These are phyloP conservation scores for Cremastobaeus sp. DNA, from an alignment of 2,888 invertebrate species.

Conservation along the genomic window DNA sequence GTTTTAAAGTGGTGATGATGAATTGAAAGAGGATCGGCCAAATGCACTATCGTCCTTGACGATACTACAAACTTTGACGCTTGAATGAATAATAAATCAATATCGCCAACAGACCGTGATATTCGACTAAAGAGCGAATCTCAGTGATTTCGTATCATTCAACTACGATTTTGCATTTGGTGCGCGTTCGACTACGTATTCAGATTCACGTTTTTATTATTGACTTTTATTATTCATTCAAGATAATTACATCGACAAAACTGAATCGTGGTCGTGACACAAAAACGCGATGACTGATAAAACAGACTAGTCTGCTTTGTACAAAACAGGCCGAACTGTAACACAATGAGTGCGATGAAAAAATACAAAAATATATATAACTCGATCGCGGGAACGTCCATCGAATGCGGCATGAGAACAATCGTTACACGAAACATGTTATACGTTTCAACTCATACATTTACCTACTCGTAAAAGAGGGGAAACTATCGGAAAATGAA, in stretches of 20 bases:
- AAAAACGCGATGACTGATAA: slow-evolving; percentile 13
- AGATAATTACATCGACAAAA: slow-evolving; percentile 64
- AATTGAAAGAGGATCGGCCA: slow-evolving; percentile 68
- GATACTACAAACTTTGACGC: slow-evolving; percentile 57
- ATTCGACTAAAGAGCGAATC: too few species aligned
- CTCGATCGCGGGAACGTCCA: slow-evolving; percentile 13
- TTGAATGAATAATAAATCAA: slow-evolving; percentile 77
- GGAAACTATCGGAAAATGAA: slow-evolving; percentile 34
- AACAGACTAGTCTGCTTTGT: slow-evolving; percentile 19
- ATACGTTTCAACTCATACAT: too few species aligned
- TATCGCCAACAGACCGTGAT: too few species aligned
- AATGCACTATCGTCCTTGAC: slow-evolving; percentile 74
- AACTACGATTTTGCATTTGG: slow-evolving; percentile 75
- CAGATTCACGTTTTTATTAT: slow-evolving; percentile 50
- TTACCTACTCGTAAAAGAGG: slow-evolving; percentile 27
- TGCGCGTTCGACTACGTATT: slow-evolving; percentile 53
- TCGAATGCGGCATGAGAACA: slow-evolving; percentile 10
- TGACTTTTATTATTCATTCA: slow-evolving; percentile 77
- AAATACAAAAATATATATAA: slow-evolving; percentile 51
- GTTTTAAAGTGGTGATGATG: slow-evolving; percentile 28
- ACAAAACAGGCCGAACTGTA: slow-evolving; percentile 17
- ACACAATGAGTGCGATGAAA: slow-evolving; percentile 30
- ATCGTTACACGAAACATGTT: slow-evolving; percentile 7
- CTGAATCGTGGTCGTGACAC: slow-evolving; percentile 11
- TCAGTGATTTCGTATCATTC: slow-evolving; percentile 65